Base-by-base conservation (phyloP, 2,113 vertebrate species). In the Egretta garzetta region DNA sequence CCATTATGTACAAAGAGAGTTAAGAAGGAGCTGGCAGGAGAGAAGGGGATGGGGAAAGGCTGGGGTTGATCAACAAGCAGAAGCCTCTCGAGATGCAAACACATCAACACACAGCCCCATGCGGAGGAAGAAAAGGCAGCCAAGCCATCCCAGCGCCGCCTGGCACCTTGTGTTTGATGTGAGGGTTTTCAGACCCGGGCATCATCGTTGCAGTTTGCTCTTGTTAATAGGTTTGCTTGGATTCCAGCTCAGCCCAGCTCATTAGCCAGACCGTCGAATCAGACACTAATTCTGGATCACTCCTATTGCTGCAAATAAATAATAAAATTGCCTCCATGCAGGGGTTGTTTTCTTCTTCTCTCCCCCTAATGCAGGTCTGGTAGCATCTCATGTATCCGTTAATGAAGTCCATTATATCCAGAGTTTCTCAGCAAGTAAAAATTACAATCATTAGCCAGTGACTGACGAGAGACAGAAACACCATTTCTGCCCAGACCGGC, bases 381-480 rank as follows among this genome's bases (percentile, higher is more conserved):
- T 75, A 85, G 80, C 74, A 60, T 58, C 56, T 63, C 73, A 33
- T 60, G 75, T 74, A 55, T 71, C 73, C 17, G 85, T 94, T 81
- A 92, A 92, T 39, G 49, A 95, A 96, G 91, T 89, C 95, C 84
- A 43, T 79, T 84, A 86, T 56, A 88, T 13, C 80, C 66, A 66
- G 87, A 90, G 74, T 72, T 94, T 94, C 95, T 80, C 96, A 96
- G 91, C 86, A 90, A 96, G 93, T 95, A 90, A 94, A 85, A 88
- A 93, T 94, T 89, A 86, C 73, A 63, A 90, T 52, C 59, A 83
- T 81, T 88, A 86, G 77, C 79, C 92, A 86, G 84, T 26, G 94
- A 77, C 81, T 82, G 93, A 93, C 47, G 30, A 80, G 37, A 94
- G 82, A 74, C 74, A 94, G 84, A 88, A 80, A 9, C 28, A 45